These are phyloP conservation scores for Parasteatoda tepidariorum DNA, from an alignment of 1,140 invertebrate species.

Conservation along the genomic window DNA sequence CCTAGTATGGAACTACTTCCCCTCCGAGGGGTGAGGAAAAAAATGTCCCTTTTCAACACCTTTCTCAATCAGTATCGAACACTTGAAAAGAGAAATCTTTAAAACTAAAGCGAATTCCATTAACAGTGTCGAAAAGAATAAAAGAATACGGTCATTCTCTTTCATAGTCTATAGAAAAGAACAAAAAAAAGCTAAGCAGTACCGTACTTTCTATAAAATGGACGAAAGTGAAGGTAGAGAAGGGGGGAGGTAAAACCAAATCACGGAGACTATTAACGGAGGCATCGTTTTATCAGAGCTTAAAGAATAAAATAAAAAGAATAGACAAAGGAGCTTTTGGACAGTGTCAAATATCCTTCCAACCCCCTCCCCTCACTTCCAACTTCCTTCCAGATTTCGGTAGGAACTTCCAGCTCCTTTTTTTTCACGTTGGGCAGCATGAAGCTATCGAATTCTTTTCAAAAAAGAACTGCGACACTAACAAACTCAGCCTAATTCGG, in stretches of 20 bases:
- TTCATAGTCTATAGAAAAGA: not conserved
- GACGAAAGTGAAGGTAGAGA: not conserved
- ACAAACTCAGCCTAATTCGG: conserved; percentile 54
- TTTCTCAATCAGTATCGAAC: conserved; percentile 14
- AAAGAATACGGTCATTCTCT: conserved; percentile 49
- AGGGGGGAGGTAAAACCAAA: conserved; percentile 38
- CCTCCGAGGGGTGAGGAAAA: not conserved
- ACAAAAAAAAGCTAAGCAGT: not conserved
- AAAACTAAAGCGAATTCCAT: conserved; percentile 54
- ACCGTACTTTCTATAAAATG: conserved; percentile 26
- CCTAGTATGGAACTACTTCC: no score
- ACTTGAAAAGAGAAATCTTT: conserved; percentile 12
- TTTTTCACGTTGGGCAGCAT: not conserved
- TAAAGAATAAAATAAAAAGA: conserved; percentile 45
- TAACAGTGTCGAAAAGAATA: conserved; percentile 30
- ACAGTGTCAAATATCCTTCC: conserved; percentile 54
- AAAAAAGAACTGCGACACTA: conserved; percentile 38
- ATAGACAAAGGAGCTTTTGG: conserved; percentile 30
- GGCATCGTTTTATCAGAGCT: conserved; percentile 48
- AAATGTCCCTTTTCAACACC: not conserved
- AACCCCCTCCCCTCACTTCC: not conserved
- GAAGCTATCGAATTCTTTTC: conserved; percentile 10
- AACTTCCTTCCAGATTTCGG: no score
- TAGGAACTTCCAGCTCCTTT: not conserved
- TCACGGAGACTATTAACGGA: conserved; percentile 48